Percentiles rank a stretch among this genome's conserved stretches.
phyloP scores from a whole-genome alignment of 2,113 vertebrate species.

The Trochalopteron elliotii region DNA sequence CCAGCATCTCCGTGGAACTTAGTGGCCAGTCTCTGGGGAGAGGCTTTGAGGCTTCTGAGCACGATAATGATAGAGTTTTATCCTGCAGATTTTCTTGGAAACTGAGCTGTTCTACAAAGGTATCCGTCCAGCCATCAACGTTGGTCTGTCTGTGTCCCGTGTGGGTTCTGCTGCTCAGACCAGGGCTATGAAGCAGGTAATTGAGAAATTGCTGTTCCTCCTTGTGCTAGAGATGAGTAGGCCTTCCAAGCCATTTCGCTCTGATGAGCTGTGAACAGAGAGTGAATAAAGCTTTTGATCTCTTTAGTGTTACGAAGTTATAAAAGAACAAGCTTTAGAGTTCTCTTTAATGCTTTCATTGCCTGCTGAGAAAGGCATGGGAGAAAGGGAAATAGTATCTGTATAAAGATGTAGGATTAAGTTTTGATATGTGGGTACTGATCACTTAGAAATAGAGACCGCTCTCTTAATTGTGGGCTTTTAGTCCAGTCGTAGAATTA shows the following conservation, averaged over 20 bases:
- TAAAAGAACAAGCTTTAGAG: background rate
- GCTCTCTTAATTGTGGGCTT: rapidly evolving
- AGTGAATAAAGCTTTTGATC: background rate
- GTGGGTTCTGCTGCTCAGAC: slow-evolving; percentile 99
- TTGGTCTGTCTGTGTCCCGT: slow-evolving; percentile 97
- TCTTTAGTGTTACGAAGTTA: rapidly evolving
- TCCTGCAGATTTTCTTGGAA: slow-evolving; percentile 93
- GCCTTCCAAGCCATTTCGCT: background rate
- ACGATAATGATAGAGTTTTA: background rate
- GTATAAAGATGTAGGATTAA: background rate
- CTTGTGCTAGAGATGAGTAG: rapidly evolving
- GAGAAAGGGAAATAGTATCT: background rate
- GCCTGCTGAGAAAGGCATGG: background rate
- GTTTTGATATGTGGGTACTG: background rate
- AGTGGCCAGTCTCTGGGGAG: background rate
- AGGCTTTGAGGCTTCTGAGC: background rate
- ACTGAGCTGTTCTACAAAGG: slow-evolving; percentile 73
- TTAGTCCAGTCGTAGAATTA: rapidly evolving
- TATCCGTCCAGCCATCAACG: slow-evolving; percentile 92
- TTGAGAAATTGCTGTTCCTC: background rate
- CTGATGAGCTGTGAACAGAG: background rate
- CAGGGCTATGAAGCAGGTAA: slow-evolving; percentile 97
- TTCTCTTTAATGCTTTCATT: background rate
- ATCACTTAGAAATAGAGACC: background rate
- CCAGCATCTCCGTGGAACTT: background rate